Evolutionary conservation across 2,797 vertebrate genomes (phyloP).

Genomic region (Bufotes viridis): DNA sequence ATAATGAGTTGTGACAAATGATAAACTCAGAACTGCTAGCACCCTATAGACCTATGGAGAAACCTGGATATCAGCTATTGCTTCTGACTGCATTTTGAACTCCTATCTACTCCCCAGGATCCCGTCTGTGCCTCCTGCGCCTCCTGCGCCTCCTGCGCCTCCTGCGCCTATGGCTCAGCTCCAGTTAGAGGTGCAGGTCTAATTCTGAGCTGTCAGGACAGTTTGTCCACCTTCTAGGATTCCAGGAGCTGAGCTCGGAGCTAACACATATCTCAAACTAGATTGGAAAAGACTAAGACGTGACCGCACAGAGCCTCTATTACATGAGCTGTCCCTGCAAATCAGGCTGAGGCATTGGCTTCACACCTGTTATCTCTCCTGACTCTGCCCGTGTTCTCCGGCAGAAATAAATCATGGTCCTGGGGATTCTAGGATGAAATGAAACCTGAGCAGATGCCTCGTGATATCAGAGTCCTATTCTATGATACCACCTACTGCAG

Average conservation of each 20-base stretch:
- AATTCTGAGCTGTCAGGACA: slow-evolving; percentile 10
- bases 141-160: background rate
- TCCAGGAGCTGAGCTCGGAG: background rate
- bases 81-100: background rate
- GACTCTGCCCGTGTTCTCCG: background rate
- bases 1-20: background rate
- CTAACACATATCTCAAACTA: background rate
- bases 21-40: background rate
- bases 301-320: slow-evolving; percentile 5
- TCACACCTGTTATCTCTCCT: background rate
- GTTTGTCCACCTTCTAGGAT: background rate
- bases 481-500: background rate
- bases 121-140: no score
- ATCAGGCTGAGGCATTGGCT: slow-evolving; percentile 10
- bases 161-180: background rate
- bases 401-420: background rate
- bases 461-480: slow-evolving; percentile 10
- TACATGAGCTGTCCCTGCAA: slow-evolving; percentile 5
- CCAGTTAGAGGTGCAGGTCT: background rate
- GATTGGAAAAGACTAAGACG: slow-evolving; percentile 30
- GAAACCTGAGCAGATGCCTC: background rate
- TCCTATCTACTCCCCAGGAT: background rate
- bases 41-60: background rate
- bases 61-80: background rate
- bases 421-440: background rate